phyloP scores from a whole-genome alignment of 2,797 vertebrate genomes.

The Channallabes apus region DNA sequence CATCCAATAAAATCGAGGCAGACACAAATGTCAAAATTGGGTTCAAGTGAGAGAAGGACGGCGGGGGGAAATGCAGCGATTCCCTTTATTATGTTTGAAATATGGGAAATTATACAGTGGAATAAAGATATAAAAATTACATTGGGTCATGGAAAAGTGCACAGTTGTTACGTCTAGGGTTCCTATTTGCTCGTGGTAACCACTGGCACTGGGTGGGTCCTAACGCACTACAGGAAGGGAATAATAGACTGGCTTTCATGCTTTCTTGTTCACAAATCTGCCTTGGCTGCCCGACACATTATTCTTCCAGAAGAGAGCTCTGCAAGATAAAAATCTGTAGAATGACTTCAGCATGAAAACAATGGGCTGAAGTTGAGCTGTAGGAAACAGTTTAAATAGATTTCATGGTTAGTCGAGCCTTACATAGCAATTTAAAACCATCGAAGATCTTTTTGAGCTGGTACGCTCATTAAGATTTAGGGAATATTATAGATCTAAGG shows the following conservation, averaged over 20 bases:
- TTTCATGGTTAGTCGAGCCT: constrained; percentile 23
- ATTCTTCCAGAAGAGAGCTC: constrained; percentile 22
- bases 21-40: constrained; percentile 68
- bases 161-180: constrained; percentile 52
- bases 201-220: constrained; percentile 39
- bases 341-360: constrained; percentile 29
- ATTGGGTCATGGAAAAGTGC: constrained; percentile 61
- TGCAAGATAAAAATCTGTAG: constrained; percentile 28
- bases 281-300: constrained; percentile 24
- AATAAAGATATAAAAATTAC: constrained; percentile 60
- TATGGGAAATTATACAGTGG: constrained; percentile 57
- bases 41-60: constrained; percentile 56
- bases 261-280: constrained; percentile 41
- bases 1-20: constrained; percentile 62
- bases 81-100: constrained; percentile 66
- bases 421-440: constrained; percentile 24
- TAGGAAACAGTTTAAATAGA: constrained; percentile 32
- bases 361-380: constrained; percentile 9
- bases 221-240: constrained; percentile 22
- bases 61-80: constrained; percentile 55
- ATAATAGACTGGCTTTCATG: constrained; percentile 34
- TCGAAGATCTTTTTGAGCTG: neutral
- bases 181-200: constrained; percentile 52
- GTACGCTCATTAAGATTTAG: constrained; percentile 14
- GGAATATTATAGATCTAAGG: constrained; percentile 12